Evolutionary conservation across 2,888 invertebrate species (phyloP), one percentile per base, ranked within the genome.

Genomic region (Sipha maydis): DNA sequence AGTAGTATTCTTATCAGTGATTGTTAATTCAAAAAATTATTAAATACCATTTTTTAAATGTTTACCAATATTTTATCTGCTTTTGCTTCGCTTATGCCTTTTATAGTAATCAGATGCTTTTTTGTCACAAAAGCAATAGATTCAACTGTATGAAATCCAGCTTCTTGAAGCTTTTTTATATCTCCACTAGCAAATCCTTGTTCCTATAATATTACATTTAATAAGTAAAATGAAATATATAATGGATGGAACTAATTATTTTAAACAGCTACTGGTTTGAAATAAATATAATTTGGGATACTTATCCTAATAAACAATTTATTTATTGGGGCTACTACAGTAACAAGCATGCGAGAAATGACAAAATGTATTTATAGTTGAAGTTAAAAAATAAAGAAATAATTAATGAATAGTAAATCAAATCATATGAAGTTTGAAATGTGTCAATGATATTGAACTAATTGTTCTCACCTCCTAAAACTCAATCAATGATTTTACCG

Each of bases 51-150:
- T 34, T 9, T n/a, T 67, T 61, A 19, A 54, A 41, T 76, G 91
- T 91, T 91, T 91, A 94, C 94, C 89, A 97, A 91, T 90, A 99
- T 95, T 93, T 98, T 98, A 90, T 99, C 99, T 21, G 98, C 99
- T 92, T 99, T 99, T 0, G 96, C 96, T 92, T 99, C 99, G 79
- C 98, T 98, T 90, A 99, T 97, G 0, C 99, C 99, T 92, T 98
- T 98, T 76, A 98, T 96, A 11, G 95, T 93, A 2, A 98, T 93
- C 0, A 99, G 93, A 91, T 95, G 94, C 92, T 99, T 99, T 91
- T 97, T 98, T 0, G 99, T 97, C 1, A 98, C 95, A 93, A 96
- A 99, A 0, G 99, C 99, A 21, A 99, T 95, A 0, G 99, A 94
- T 92, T 99, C 99, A 0, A 99, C 96, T 0, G 99, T 99, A 91